Evolutionary conservation across 2,113 vertebrate species (phyloP).

Genomic region (Bos indicus): DNA sequence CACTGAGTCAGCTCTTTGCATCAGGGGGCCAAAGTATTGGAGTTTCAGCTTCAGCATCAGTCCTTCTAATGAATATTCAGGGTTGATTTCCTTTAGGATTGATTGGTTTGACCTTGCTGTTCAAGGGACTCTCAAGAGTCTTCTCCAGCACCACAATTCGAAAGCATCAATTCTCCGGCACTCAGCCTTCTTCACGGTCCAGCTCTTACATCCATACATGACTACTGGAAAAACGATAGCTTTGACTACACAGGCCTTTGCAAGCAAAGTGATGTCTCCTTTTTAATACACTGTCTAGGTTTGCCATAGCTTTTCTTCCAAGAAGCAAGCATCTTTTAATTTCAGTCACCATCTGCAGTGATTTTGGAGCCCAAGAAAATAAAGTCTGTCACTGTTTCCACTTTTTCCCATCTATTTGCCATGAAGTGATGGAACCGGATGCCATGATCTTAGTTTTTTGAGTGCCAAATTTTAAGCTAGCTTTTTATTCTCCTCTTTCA

Average conservation of each 20-base stretch:
- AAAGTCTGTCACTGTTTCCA: neutral
- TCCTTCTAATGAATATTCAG: neutral
- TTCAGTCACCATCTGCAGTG: neutral
- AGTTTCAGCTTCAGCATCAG: neutral
- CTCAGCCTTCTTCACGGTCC: neutral
- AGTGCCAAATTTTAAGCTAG: neutral
- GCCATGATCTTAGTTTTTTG: neutral
- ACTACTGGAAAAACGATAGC: neutral
- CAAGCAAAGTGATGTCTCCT: neutral
- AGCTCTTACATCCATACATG: neutral
- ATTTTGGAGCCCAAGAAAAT: neutral
- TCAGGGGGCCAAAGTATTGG: neutral
- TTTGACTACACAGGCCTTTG: neutral
- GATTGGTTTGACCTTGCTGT: neutral
- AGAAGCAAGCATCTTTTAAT: neutral
- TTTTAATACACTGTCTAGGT: neutral
- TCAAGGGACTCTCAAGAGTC: neutral
- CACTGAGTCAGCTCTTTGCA: neutral
- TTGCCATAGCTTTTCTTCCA: neutral
- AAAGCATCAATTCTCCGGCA: neutral
- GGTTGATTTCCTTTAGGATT: neutral
- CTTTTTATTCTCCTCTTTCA: neutral
- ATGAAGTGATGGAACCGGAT: neutral
- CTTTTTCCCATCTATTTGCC: neutral
- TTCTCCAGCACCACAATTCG: neutral